Percentiles rank a stretch among this genome's conserved stretches.
phyloP scores from a whole-genome alignment of 2,797 vertebrate species.

The Dicrostonyx torquatus region DNA sequence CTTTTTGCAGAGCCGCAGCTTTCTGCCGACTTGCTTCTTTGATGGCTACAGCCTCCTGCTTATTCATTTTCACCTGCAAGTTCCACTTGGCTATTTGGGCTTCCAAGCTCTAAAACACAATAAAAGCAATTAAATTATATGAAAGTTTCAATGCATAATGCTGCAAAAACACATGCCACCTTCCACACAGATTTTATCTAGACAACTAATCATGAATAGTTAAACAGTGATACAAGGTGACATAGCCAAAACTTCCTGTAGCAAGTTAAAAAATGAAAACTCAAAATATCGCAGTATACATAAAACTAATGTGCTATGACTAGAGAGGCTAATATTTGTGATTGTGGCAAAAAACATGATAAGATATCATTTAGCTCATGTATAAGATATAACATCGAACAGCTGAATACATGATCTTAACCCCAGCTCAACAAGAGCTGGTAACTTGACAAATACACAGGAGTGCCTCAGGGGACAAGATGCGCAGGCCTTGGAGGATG shows the following conservation, averaged over 20 bases:
- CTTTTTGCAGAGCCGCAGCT: conserved; percentile 89
- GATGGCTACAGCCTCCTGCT: conserved; percentile 81
- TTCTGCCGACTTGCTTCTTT: conserved; percentile 85
- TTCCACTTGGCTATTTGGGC: conserved; percentile 88
- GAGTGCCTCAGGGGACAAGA: not conserved
- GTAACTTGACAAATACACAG: not conserved
- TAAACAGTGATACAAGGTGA: not conserved
- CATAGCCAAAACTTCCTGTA: conserved; percentile 49
- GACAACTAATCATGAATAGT: conserved; percentile 1
- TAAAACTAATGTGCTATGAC: conserved; percentile 22
- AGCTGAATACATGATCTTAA: conserved; percentile 12
- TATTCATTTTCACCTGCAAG: conserved; percentile 85
- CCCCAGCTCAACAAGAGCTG: conserved; percentile 15
- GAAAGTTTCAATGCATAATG: conserved; percentile 28
- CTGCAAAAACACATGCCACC: conserved; percentile 60
- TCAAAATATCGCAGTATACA: not conserved
- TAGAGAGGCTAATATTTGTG: conserved; percentile 21
- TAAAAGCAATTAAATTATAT: conserved; percentile 47
- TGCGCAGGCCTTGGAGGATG: not conserved
- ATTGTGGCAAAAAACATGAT: conserved; percentile 19
- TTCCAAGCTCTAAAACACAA: conserved; percentile 87
- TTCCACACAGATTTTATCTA: conserved; percentile 52
- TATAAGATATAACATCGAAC: not conserved
- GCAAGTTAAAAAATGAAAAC: conserved; percentile 27
- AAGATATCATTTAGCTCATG: not conserved